Percentiles rank a stretch among this genome's conserved stretches.
Conservation (phyloP, 2,113 vertebrate species). For the Steatornis caripensis region DNA sequence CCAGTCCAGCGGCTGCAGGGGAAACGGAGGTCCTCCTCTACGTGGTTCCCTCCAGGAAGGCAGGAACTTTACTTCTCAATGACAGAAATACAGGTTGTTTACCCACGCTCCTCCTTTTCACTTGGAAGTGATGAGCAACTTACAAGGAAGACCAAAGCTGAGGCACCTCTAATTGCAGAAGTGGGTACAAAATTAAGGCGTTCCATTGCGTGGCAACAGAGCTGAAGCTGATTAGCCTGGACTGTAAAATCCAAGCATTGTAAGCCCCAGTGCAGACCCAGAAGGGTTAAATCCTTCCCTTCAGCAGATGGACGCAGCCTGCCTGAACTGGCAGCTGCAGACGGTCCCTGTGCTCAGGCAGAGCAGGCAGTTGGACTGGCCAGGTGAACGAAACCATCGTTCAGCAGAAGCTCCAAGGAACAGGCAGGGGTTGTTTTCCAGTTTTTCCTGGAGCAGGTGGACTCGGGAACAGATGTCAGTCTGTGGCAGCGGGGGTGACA, state of each 20-base stretch:
- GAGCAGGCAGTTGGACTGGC: not conserved
- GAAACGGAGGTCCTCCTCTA: not conserved
- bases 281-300: constrained; percentile 3
- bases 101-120: not conserved
- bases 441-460: not conserved
- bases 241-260: not conserved
- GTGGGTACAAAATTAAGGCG: not conserved
- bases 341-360: not conserved
- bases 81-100: not conserved
- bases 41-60: not conserved
- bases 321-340: not conserved
- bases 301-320: not conserved
- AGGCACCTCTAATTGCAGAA: not conserved
- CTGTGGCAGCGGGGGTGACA: not conserved
- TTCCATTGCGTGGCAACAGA: not conserved
- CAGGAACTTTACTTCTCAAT: not conserved
- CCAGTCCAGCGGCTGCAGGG: not conserved
- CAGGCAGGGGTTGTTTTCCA: not conserved
- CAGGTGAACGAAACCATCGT: not conserved
- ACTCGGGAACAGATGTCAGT: not conserved
- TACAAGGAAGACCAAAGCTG: not conserved
- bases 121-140: not conserved
- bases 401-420: not conserved
- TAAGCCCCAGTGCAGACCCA: not conserved
- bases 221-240: not conserved